Evolutionary conservation across 2,113 vertebrate species (phyloP), one percentile per base, ranked within the genome.

Genomic region (Phocoena sinus): DNA sequence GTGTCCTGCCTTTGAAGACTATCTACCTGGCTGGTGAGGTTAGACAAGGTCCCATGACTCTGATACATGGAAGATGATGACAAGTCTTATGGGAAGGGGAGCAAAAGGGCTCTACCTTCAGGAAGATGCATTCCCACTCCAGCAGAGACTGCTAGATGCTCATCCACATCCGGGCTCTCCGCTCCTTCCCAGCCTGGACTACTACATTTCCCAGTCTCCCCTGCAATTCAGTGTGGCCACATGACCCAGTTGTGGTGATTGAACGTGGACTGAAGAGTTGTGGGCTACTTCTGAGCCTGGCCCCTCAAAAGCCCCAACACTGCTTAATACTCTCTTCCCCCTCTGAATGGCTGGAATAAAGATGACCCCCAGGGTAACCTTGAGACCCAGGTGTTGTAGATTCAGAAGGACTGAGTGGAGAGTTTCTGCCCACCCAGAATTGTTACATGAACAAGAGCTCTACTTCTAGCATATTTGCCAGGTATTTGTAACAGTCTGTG

Each of bases 201-300:
- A 20, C 18, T 13, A 15, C 23, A 17, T 63, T 53, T 56, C 68
- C 84, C 94, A 25, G 56, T 4, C 4, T 36, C 47, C 56, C 58
- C 44, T 18, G 11, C 56, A 23, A 11, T 50, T 63, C 17, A 1
- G 0, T 8, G 25, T 56, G 53, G 21, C 7, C 33, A 8, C 0
- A 0, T 41, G 77, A 56, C 10, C 17, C 10, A 5, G 36, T 23
- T 0, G 8, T 50, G 50, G 36, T 1, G 12, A 36, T 2, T 38
- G 76, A n/a, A 31, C 3, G 31, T 36, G 20, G 38, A 50, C 58
- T 36, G 23, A 74, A 36, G 56, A 4, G 53, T 18, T 8, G 5
- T 1, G 0, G 31, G 33, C 18, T 1, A 0, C 47, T 84, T 68
- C 15, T 14, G 73, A 93, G 15, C 36, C 53, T 80, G 38, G 44